Evolutionary conservation across 53 echinoderm and acorn worm species (phyloP).

Genomic region (Holothuria scabra): DNA sequence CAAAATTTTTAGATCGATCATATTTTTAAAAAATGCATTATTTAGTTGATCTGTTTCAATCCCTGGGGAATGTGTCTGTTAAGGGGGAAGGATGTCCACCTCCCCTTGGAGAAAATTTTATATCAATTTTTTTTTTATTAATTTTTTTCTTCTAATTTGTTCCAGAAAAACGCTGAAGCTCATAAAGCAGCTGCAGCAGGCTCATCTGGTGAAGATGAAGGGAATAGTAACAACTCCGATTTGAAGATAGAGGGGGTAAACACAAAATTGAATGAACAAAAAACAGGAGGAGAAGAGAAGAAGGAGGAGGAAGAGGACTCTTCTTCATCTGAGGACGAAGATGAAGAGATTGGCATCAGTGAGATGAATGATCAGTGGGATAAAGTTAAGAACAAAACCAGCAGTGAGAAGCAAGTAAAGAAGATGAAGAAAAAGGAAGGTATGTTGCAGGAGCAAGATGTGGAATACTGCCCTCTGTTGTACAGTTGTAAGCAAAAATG

Average conservation of each 20-base stretch:
- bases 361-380: constrained; percentile 70
- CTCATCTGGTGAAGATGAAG: neutral
- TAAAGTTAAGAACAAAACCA: constrained; percentile 77
- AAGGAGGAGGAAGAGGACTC: constrained; percentile 34
- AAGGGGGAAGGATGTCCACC: too few species aligned
- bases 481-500: too few species aligned
- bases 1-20: too few species aligned
- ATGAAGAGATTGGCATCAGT: constrained; percentile 67
- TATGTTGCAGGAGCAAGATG: neutral
- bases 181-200: constrained; percentile 10
- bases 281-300: constrained; percentile 37
- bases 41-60: too few species aligned
- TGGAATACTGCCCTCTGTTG: too few species aligned
- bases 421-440: constrained; percentile 75
- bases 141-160: neutral
- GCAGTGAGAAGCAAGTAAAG: constrained; percentile 89
- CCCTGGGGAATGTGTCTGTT: too few species aligned
- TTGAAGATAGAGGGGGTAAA: constrained; percentile 39
- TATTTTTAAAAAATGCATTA: too few species aligned
- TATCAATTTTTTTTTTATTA: too few species aligned
- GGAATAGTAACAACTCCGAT: constrained; percentile 45
- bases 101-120: too few species aligned
- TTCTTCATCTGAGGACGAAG: constrained; percentile 53
- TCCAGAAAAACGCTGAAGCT: constrained; percentile 58
- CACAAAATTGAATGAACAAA: constrained; percentile 21